Evolutionary conservation across 2,113 vertebrate species (phyloP), one percentile per base, ranked within the genome.

Genomic region (Rhea pennata): DNA sequence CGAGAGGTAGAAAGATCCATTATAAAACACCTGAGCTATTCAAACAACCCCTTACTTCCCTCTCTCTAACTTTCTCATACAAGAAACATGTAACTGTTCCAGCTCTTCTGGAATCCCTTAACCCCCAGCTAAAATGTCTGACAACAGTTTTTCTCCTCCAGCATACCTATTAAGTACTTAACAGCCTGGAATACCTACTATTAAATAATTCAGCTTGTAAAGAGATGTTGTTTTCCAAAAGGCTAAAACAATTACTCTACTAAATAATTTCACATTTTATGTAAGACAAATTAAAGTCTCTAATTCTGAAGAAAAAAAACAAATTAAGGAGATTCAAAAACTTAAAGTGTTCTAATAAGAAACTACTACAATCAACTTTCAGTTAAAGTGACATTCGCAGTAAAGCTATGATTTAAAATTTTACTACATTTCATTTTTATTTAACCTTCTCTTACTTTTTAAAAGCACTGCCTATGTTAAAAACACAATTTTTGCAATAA

Each of bases 61-160:
- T 54, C 31, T n/a, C 56, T 79, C 53, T 62, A 4, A n/a, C 16
- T 76, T 75, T 54, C 40, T 70, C 48, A 50, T 56, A 27, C 13
- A 0, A 0, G 11, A 33, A 1, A 1, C n/a, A 66, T 20, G 0
- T 29, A 72, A 21, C 17, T 44, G 23, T 42, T 36, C 36, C 36
- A 36, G 9, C 10, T 61, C 67, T 51, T 70, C 7, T 10, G 27
- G 42, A 95, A 67, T 84, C 15, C 44, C 67, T 78, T 81, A 46
- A 59, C 39, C 91, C 79, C 44, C 81, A 87, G 39, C 36, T 46
- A 0, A 8, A 84, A 78, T 16, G 44, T 33, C 12, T 46, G 51
- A 80, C 48, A 20, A 9, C 7, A 19, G 39, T 69, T 59, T 16
- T 71, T 15, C 24, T 81, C 24, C 86, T 84, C 82, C 72, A 36